phyloP scores from a whole-genome alignment of 2,888 invertebrate species.

The Cremastobaeus sp. region DNA sequence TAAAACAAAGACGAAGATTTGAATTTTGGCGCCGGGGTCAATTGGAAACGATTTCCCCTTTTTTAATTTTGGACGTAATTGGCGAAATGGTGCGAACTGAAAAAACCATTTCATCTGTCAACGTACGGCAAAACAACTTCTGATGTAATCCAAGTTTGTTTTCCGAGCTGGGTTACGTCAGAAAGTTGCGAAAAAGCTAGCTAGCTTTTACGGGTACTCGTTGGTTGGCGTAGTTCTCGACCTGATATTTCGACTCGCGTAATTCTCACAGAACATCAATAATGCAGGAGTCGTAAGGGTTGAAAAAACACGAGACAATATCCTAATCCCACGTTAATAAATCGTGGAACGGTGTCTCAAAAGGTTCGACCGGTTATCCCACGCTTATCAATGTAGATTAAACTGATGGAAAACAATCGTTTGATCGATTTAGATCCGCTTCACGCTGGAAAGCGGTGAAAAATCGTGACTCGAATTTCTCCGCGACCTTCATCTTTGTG shows the following conservation, averaged over 20 bases:
- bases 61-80: no score
- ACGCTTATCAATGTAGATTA: constrained; percentile 24
- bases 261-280: constrained; percentile 2
- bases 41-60: no score
- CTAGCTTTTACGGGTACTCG: no score
- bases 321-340: constrained; percentile 17
- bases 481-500: constrained; percentile 16
- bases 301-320: no score
- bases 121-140: no score
- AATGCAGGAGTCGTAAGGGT: neutral
- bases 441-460: constrained; percentile 18
- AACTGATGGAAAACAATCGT: constrained; percentile 11
- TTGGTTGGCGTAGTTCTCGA: no score
- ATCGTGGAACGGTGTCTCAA: neutral
- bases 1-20: neutral
- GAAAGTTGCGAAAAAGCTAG: neutral
- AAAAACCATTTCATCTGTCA: no score
- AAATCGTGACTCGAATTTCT: constrained; percentile 28
- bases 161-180: neutral
- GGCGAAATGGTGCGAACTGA: no score
- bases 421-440: constrained; percentile 7
- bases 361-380: constrained; percentile 15
- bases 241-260: neutral
- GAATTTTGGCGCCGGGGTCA: neutral
- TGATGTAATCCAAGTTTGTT: no score